Evolutionary conservation across 2,113 vertebrate species (phyloP).

Genomic region (Eretmochelys imbricata): DNA sequence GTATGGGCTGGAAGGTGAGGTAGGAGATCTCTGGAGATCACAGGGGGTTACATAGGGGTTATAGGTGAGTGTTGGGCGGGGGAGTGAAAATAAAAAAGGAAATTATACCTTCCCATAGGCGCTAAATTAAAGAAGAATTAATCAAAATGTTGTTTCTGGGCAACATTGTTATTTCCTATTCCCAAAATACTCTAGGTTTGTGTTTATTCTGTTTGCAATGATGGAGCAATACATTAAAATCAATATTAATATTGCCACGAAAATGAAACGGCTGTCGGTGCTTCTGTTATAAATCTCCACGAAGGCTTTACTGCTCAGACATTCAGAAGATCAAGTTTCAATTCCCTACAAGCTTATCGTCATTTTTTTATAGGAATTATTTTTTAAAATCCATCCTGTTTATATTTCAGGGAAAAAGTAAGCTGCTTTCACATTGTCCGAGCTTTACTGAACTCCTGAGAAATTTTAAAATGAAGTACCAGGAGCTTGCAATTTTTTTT

Average conservation of each 20-base stretch:
- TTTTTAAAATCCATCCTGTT: neutral
- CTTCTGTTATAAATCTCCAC: neutral
- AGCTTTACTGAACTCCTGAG: neutral
- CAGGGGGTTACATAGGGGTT: neutral
- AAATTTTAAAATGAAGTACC: neutral
- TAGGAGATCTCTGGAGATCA: neutral
- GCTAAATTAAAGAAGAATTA: neutral
- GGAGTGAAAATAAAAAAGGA: neutral
- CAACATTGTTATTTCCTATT: neutral
- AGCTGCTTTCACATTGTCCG: accelerated
- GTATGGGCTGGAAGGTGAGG: neutral
- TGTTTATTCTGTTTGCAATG: neutral
- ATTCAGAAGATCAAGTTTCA: neutral
- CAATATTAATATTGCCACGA: neutral
- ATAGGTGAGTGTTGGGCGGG: neutral
- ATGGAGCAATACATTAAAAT: too few relatives aligned
- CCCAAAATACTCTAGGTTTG: neutral
- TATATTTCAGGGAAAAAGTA: neutral
- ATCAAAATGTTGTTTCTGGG: neutral
- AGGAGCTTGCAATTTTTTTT: accelerated
- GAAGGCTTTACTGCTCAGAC: neutral
- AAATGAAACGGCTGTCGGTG: neutral
- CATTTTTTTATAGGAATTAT: accelerated
- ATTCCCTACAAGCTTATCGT: neutral
- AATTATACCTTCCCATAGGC: neutral